Base-by-base conservation (phyloP, 2,888 invertebrate genomes). In the Limnephilus auricula region DNA sequence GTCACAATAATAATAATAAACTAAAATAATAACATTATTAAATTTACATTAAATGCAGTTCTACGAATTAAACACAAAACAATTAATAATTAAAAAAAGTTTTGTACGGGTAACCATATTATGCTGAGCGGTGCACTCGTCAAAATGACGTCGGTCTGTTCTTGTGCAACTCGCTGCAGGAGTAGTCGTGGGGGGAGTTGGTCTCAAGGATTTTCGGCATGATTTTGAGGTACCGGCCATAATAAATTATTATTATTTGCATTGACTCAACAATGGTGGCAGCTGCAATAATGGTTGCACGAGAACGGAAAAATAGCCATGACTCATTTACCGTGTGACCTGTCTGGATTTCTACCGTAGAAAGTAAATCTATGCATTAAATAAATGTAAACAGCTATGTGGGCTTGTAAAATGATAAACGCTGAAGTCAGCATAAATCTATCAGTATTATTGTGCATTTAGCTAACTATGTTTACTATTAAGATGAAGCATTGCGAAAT, bases 201-300 rank as follows among this genome's bases (percentile, higher is more conserved):
- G 78, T 78, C 13, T 84, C 78, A 83, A 90, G 78, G 90, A 84
- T 84, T 84, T 90, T 90, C 83, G 89, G 50, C 82, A 89, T 82
- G 40, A 65, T 90, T 83, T 84, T 78, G 45, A 90, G 50, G 84
- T n/a, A 78, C n/a, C 65, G 65, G 90, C 90, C 37, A 37, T 50
- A 30, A 37, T 50, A 30, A 15, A 37, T 65, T 65, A 25, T 65
- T 65, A 65, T 65, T 65, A 65, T 65, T 65, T 65, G 65, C 65
- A 31, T 84, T 84, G 84, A 84, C 84, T 90, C 90, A 78, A 85
- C 84, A 78, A 78, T 86, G 50, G 31, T 50, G 45, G 50, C 83
- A 34, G 37, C 34, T 83, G 32, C 83, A 65, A 65, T 25, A 45
- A 45, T 32, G 5, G 50, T 31, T 65, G 86, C 86, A 50, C 50